Evolutionary conservation across 2,888 invertebrate genomes (phyloP).

Genomic region (Vanessa cardui): DNA sequence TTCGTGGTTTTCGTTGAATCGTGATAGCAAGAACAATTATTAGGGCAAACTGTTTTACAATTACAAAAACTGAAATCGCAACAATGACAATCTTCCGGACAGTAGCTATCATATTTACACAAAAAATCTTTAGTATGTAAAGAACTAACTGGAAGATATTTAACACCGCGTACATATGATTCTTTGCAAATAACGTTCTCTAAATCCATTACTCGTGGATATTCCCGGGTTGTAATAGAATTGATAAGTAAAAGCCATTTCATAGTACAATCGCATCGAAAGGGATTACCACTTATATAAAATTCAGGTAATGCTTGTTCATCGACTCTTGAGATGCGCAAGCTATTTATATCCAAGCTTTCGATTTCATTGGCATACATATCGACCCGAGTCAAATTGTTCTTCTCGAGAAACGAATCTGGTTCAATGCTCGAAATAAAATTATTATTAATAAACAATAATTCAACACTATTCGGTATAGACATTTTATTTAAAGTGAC

Average conservation of each 20-base stretch:
- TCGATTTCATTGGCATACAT: slow-evolving; percentile 94
- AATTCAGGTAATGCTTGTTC: slow-evolving; percentile 92
- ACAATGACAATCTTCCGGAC: slow-evolving; percentile 95
- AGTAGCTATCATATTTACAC: slow-evolving; percentile 94
- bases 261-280: slow-evolving; percentile 97
- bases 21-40: slow-evolving; percentile 96
- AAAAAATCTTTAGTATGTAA: slow-evolving; percentile 92
- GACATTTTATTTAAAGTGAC: slow-evolving; percentile 90
- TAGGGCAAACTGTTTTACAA: slow-evolving; percentile 97
- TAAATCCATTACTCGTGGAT: slow-evolving; percentile 94
- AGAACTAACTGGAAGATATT: slow-evolving; percentile 89
- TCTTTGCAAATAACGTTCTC: slow-evolving; percentile 94
- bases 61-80: slow-evolving; percentile 98
- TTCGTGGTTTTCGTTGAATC: slow-evolving; percentile 96
- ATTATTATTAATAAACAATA: slow-evolving; percentile 94
- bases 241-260: slow-evolving; percentile 96
- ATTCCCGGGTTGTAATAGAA: slow-evolving; percentile 90
- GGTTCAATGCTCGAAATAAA: slow-evolving; percentile 90
- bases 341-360: slow-evolving; percentile 90
- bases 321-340: slow-evolving; percentile 87
- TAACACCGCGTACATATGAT: slow-evolving; percentile 91
- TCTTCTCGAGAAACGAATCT: slow-evolving; percentile 93
- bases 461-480: slow-evolving; percentile 93
- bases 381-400: slow-evolving; percentile 92
- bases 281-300: slow-evolving; percentile 95